A percentile compares a stretch with the other conserved stretches of the same genome.
phyloP scores from a whole-genome alignment of 2,113 vertebrate genomes.

The Phrynocephalus versicolor region DNA sequence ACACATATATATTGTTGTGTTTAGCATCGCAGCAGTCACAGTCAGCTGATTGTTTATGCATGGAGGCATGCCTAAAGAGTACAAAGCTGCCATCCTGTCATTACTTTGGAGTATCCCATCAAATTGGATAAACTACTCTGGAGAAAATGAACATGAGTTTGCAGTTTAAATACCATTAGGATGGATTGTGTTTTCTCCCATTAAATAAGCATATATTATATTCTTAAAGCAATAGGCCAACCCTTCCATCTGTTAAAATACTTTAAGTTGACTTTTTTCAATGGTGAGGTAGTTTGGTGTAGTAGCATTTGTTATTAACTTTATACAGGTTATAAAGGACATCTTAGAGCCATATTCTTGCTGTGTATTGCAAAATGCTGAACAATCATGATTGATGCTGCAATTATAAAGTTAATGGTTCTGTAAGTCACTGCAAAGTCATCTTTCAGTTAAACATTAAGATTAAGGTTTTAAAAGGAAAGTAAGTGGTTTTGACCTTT shows the following conservation, averaged over 20 bases:
- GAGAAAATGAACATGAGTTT: neutral
- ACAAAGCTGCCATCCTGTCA: neutral
- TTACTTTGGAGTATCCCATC: neutral
- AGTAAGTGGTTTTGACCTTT: neutral
- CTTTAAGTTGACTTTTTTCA: neutral
- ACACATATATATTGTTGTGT: neutral
- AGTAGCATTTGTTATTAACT: neutral
- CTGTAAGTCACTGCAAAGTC: conserved; percentile 16
- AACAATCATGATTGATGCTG: conserved; percentile 2
- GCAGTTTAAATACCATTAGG: neutral
- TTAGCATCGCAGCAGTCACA: neutral
- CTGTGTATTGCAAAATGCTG: conserved; percentile 6
- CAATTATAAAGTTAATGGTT: conserved; percentile 26
- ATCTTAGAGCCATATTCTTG: neutral
- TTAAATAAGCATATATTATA: neutral
- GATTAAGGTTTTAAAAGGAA: neutral
- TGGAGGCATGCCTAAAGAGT: neutral
- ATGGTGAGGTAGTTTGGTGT: neutral
- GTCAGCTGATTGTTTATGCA: neutral
- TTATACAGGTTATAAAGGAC: conserved; percentile 13
- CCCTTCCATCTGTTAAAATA: conserved; percentile 2
- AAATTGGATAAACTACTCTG: neutral
- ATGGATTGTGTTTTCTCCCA: neutral
- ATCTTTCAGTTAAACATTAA: conserved; percentile 22
- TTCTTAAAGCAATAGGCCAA: neutral